Base-by-base conservation (phyloP, 2,888 invertebrate genomes). In the Cephonodes hylas region DNA sequence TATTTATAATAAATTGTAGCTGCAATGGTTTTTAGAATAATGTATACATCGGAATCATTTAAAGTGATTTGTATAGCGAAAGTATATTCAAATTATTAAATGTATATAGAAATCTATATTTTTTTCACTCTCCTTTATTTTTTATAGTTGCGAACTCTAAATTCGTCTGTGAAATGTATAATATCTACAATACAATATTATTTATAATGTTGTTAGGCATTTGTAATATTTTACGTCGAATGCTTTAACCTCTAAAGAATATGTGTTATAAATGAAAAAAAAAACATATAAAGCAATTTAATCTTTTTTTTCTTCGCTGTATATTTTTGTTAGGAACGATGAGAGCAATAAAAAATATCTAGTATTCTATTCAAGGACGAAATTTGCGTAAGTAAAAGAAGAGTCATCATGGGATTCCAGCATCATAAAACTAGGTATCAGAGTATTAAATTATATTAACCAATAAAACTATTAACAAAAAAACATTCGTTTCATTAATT, bases 1-100 rank as follows among this genome's bases (percentile, higher is more conserved):
- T 53, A 53, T 18, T 31, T 53, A 53, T 31, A 25, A 15, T 53
- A 27, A 8, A 53, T 53, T 27, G 53, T 15, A 53, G 53, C 42
- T 42, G 8, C 13, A 60, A 46, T 27, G 42, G 25, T 25, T 60
- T 27, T 34, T 59, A 23, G 46, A 59, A 42, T 59, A n/a, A 18
- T 13, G 34, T 22, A 45, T 48, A 22, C 22, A 42, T 6, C 18
- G 18, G 6, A 53, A 60, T 42, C 25, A 48, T 31, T 57, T 57
- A 34, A 34, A 23, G 15, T 7, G 46, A 57, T 38, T 57, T 13
- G 22, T 58, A 38, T 58, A 58, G 38, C 22, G 7, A 23, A 38
- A 38, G n/a, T 42, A 38, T 58, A 38, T 38, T 58, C 22, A 38
- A 46, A 23, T 58, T 22, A 48, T 27, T 48, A 48, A 48, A 48